Base-by-base conservation (phyloP, 35 echinoderm and acorn worm species). In the Ophiothrix spiculata region DNA sequence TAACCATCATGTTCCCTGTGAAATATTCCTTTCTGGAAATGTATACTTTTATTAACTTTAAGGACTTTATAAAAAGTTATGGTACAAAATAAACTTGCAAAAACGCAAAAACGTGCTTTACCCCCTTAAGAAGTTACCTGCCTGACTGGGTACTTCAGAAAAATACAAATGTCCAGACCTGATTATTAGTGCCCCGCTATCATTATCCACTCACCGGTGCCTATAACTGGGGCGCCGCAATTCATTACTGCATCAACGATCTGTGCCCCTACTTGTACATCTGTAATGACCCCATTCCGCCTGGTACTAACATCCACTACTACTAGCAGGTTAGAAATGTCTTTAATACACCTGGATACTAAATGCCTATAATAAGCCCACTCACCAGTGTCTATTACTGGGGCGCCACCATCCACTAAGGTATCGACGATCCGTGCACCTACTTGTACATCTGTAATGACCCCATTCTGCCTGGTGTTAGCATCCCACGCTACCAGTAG, bases 241-340 rank as follows among this genome's bases (percentile, higher is more conserved):
- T 79, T 54, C 1, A 37, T 35, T 29, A 87, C 2, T n/a, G 56
- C 37, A 37, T 89, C 87, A 35, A 89, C 87, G 14, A 21, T 75
- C 1, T 89, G n/a, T 33, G 32, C 19, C 13, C 31, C 60, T 8
- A 89, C 79, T 82, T 74, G 39, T 19, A 89, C 80, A 0, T 74
- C 79, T n/a, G n/a, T n/a, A 21, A 82, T 15, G 21, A 31, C 40
- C 1, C 40, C 35, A 35, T 36, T n/a, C n/a, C n/a, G n/a, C 75
- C 56, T 23, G n/a, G 87, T 25, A 77, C 46, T 74, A 40, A 45
- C 37, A 15, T 69, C 60, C 60, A 6, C 17, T 10, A 2, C 23
- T 25, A 79, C 37, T 23, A 99, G 79, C 10, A 99, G 40, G 34
- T 81, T 77, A 42, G 94, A 86, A 1, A 94, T 80, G 19, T 86